phyloP scores from a whole-genome alignment of 2,113 vertebrate genomes.

The Vulpes lagopus region DNA sequence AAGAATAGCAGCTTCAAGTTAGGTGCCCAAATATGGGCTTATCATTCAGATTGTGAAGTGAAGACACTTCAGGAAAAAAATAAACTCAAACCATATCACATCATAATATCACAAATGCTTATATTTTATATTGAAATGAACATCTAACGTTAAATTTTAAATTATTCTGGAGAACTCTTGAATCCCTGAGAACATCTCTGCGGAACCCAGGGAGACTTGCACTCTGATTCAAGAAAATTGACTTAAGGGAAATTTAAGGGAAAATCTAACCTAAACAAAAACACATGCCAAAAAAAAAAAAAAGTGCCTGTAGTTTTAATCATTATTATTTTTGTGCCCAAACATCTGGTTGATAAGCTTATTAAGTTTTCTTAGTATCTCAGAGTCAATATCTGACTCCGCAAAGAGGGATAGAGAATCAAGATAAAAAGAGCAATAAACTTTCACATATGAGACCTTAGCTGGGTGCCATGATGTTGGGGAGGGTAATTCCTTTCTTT shows the following conservation, averaged over 20 bases:
- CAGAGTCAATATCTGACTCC: not conserved
- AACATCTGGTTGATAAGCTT: not conserved
- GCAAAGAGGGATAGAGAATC: not conserved
- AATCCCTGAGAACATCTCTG: not conserved
- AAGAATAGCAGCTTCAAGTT: not conserved
- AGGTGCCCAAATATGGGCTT: not conserved
- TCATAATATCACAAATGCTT: not conserved
- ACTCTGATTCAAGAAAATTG: not conserved
- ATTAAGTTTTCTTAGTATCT: not conserved
- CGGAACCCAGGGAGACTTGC: not conserved
- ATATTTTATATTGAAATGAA: not conserved
- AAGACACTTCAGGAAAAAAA: not conserved
- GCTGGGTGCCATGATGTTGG: not conserved
- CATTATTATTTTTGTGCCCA: not conserved
- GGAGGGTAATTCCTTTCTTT: too few relatives aligned
- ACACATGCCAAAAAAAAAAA: not conserved
- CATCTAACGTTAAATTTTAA: not conserved
- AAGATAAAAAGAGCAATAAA: not conserved
- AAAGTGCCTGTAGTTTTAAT: not conserved
- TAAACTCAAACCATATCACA: not conserved
- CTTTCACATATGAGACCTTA: accelerated
- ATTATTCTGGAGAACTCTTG: not conserved
- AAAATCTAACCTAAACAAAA: not conserved
- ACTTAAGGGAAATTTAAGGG: not conserved
- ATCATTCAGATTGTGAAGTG: not conserved